Conservation (phyloP, 2,888 invertebrate species). For the Tipula confusa region DNA sequence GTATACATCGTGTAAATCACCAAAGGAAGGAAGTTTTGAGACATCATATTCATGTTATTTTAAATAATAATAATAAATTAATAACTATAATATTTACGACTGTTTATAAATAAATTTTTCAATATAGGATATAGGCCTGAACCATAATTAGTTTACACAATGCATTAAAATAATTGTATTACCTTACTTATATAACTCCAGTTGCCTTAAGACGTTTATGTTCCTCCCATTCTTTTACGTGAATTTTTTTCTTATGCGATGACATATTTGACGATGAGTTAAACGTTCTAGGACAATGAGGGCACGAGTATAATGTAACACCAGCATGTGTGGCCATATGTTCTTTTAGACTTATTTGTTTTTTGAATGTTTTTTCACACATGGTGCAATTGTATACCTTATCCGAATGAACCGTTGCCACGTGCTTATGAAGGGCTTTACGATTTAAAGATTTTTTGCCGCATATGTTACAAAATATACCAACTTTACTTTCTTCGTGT, state of each 20-base stretch:
- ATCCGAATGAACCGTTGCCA: constrained; percentile 33
- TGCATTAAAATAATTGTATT: too few relatives aligned
- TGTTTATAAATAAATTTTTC: too few relatives aligned
- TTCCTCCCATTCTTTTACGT: too few relatives aligned
- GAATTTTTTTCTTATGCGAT: constrained; percentile 36
- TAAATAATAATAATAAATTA: too few relatives aligned
- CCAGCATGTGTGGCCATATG: constrained; percentile 36
- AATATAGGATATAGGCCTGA: too few relatives aligned
- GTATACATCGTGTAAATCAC: too few relatives aligned
- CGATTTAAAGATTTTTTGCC: constrained; percentile 34
- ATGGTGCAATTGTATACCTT: constrained; percentile 33
- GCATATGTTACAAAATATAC: constrained; percentile 33
- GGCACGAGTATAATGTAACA: constrained; percentile 36
- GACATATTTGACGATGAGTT: constrained; percentile 35
- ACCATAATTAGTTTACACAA: too few relatives aligned
- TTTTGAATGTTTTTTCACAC: too few relatives aligned
- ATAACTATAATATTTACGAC: too few relatives aligned
- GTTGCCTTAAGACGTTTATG: neutral
- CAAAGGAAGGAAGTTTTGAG: too few relatives aligned
- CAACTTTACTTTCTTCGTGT: constrained; percentile 30
- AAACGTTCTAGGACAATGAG: too few relatives aligned
- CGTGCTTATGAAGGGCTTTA: constrained; percentile 35
- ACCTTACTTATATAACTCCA: neutral
- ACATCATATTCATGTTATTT: too few relatives aligned
- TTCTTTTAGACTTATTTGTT: constrained; percentile 34